Base-by-base conservation (phyloP, 2,888 invertebrate genomes). In the Tetanocera ferruginea region DNA sequence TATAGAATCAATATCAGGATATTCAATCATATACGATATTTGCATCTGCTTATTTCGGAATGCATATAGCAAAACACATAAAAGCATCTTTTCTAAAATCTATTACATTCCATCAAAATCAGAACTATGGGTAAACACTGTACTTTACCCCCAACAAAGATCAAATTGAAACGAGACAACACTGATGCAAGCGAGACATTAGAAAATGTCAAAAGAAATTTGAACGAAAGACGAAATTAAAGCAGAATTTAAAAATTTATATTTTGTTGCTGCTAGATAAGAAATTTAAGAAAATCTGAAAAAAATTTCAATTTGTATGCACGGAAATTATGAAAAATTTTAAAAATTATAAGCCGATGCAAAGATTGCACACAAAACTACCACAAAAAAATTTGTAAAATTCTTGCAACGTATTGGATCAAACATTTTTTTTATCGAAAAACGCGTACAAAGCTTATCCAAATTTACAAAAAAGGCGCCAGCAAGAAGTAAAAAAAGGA, bases 401-500 rank as follows among this genome's bases (percentile, higher is more conserved):
- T 57, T 8, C 57, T 28, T 5, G 52, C 34, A 28, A 51, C 60
- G 49, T 14, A 28, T n/a, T n/a, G 37, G 62, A 72, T 71, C 55
- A 78, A 76, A 78, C 66, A 64, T 31, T 55, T 60, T 49, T 5
- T 31, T 49, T 52, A 34, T 76, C 76, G 52, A 31, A 70, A 51
- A 43, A 43, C 60, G 62, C 66, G 66, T 25, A 43, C 43, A 11
- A 14, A 43, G 31, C 5, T 28, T 3, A 14, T 62, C 34, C 19
- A 52, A 51, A 51, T 19, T 66, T 55, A n/a, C n/a, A 69, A 76
- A 76, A 82, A 80, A 81, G 80, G 81, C 79, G 79, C 80, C 79
- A 80, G 72, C 28, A 62, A 52, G 25, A 72, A 77, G 14, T 43
- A 31, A 73, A 31, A 75, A 76, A 75, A 52, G 49, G 19, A 19